Evolutionary conservation across 2,797 vertebrate genomes (phyloP).

Genomic region (Otolemur crassicaudatus): DNA sequence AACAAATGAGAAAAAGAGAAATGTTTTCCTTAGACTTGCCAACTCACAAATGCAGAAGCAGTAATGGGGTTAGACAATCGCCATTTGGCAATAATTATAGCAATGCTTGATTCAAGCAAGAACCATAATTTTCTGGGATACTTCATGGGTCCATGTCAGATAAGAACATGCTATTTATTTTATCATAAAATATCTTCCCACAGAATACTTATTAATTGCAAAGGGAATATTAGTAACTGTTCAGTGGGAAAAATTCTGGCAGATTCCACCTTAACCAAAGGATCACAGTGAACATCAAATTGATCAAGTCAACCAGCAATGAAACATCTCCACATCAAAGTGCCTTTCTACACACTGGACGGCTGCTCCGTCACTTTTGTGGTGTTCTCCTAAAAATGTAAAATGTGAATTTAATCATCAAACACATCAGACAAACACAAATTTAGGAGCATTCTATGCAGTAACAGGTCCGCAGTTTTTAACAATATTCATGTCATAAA

Average conservation of each 20-base stretch:
- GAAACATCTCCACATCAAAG: not conserved
- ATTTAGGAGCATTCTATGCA: not conserved
- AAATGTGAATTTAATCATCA: not conserved
- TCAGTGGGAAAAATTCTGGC: not conserved
- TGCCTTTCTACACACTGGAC: not conserved
- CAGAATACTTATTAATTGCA: not conserved
- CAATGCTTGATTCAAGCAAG: not conserved
- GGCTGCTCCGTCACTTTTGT: not conserved
- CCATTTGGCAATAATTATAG: not conserved
- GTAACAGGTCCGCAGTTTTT: not conserved
- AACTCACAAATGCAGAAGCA: not conserved
- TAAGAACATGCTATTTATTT: not conserved
- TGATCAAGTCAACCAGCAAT: not conserved
- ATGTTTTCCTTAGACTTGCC: not conserved
- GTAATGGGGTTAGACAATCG: not conserved
- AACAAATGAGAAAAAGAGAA: not conserved
- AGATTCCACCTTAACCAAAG: not conserved
- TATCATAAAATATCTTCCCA: not conserved
- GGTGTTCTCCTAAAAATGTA: not conserved
- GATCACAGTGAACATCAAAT: not conserved
- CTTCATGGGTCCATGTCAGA: not conserved
- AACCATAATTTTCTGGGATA: not conserved
- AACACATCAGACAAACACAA: not conserved
- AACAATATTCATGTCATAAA: not conserved
- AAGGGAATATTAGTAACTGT: not conserved